Evolutionary conservation across 2,797 vertebrate genomes (phyloP), one percentile per base, ranked within the genome.

Genomic region (Decapterus maruadsi): DNA sequence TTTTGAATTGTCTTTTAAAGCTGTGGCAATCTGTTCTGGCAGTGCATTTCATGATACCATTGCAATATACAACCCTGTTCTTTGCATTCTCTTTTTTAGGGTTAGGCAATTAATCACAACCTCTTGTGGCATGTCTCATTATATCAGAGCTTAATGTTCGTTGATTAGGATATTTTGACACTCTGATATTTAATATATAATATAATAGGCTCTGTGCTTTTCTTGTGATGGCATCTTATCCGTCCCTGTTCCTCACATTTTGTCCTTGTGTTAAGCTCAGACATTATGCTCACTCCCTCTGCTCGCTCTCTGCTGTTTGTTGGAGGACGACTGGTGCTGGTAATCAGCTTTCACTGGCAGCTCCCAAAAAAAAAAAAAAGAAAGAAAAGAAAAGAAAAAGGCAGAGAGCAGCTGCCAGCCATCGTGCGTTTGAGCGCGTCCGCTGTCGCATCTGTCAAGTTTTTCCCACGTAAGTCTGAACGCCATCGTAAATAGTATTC

Each of bases 271-370:
- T 58, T 42, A 45, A 46, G 74, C 38, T 77, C 48, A 75, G 54
- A 80, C 72, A 55, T 45, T 75, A 38, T 48, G 45, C 55, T 77
- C 72, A 29, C 61, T 64, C 9, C 56, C 70, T 36, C 58, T n/a
- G 17, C 43, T 68, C 22, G 71, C 82, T 87, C 67, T 71, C 68
- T 53, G 75, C 62, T 80, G 76, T 89, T 90, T 89, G 82, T 90
- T 86, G 63, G 64, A 64, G 78, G 75, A 74, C 8, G 34, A 78
- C 78, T 85, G 87, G 76, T 40, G 58, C 75, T 72, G 75, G 78
- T 90, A 91, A 93, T 89, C 90, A 88, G 80, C 80, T 89, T 91
- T 90, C 77, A 74, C 75, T 83, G 72, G 84, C 81, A 76, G 79
- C 83, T 68, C 67, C 38, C 38, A 8, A 8, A 9, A 1, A 9